Evolutionary conservation across 1,140 invertebrate species (phyloP).

Genomic region (Drosophila jambulina): DNA sequence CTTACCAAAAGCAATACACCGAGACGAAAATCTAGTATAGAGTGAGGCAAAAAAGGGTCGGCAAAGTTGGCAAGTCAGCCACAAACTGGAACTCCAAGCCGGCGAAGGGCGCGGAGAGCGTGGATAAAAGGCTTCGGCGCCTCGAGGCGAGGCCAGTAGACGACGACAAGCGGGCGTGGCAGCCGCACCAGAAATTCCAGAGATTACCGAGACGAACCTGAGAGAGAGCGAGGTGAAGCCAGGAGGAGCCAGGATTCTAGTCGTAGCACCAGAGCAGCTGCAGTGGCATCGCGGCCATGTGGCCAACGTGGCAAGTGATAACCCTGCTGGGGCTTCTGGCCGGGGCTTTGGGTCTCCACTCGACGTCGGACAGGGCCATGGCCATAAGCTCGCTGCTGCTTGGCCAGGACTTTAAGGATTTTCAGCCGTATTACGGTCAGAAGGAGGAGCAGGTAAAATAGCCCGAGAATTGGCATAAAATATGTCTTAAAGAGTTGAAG

Average conservation of each 20-base stretch:
- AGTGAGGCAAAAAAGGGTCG: constrained; percentile 15
- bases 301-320: constrained; percentile 59
- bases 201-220: constrained; percentile 3
- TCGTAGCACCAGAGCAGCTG: constrained; percentile 24
- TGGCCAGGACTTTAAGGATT: constrained; percentile 42
- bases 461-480: not conserved
- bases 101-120: constrained; percentile 4
- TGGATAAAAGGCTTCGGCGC: constrained; percentile 62
- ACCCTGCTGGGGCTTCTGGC: constrained; percentile 55
- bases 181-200: constrained; percentile 28
- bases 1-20: constrained; percentile 21
- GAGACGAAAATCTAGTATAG: constrained; percentile 26
- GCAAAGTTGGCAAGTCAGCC: constrained; percentile 78
- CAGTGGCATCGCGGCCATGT: constrained; percentile 23
- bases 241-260: constrained; percentile 22
- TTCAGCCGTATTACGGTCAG: constrained; percentile 37
- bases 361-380: constrained; percentile 55
- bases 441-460: constrained; percentile 14
- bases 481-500: not conserved
- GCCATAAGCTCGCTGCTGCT: constrained; percentile 55
- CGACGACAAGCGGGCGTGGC: constrained; percentile 63
- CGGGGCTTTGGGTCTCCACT: constrained; percentile 50
- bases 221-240: not conserved
- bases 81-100: constrained; percentile 42
- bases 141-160: constrained; percentile 53